Percentiles rank a stretch among this genome's conserved stretches.
Evolutionary conservation across 2,888 invertebrate genomes (phyloP).

Genomic region (Villa cingulata): DNA sequence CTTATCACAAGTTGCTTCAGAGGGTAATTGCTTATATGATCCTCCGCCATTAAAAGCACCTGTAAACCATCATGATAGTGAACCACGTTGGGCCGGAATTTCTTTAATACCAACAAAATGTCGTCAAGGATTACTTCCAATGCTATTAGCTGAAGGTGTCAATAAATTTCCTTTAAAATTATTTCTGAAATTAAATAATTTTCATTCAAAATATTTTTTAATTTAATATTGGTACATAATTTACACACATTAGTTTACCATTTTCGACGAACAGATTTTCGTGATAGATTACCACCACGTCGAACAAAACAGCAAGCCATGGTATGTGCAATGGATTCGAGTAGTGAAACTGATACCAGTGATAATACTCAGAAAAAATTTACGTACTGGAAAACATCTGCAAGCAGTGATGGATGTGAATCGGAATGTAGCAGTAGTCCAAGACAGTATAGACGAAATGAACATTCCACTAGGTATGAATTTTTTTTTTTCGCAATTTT

Average conservation of each 20-base stretch:
- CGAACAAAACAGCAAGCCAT: slow-evolving; percentile 14
- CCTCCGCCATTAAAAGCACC: slow-evolving; percentile 21
- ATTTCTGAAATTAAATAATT: too few species aligned
- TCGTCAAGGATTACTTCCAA: slow-evolving; percentile 31
- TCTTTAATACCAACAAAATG: slow-evolving; percentile 31
- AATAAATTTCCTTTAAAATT: too few species aligned
- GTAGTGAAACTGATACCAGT: slow-evolving; percentile 24
- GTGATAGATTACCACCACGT: slow-evolving; percentile 20
- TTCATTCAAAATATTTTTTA: too few species aligned
- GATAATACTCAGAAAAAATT: slow-evolving; percentile 2
- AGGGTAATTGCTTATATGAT: slow-evolving; percentile 29
- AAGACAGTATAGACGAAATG: slow-evolving; percentile 14
- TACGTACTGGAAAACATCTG: slow-evolving; percentile 18
- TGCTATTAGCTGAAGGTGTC: slow-evolving; percentile 25
- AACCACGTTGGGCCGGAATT: slow-evolving; percentile 29
- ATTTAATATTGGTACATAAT: too few species aligned
- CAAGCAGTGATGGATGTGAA: slow-evolving; percentile 36
- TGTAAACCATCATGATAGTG: slow-evolving; percentile 18
- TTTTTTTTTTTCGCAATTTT: not conserved
- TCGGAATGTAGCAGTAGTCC: slow-evolving; percentile 26
- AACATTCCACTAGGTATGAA: not conserved
- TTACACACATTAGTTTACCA: too few species aligned
- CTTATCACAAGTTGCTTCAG: slow-evolving; percentile 29
- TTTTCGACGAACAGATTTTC: too few species aligned
- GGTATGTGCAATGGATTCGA: slow-evolving; percentile 23